phyloP scores from a whole-genome alignment of 2,888 invertebrate genomes.

The Agrilus biguttatus region DNA sequence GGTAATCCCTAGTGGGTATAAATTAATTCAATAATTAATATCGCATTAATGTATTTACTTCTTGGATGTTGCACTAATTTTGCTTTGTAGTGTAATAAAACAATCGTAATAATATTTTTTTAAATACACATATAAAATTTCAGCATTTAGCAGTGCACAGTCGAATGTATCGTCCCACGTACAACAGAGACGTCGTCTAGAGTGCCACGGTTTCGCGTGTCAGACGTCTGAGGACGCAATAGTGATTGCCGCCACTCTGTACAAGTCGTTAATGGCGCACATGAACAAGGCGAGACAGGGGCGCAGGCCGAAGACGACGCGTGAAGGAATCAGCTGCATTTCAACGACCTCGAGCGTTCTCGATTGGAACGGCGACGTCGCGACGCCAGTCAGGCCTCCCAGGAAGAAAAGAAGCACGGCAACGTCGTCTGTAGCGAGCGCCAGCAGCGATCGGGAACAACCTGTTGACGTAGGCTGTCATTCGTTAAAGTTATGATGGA shows the following conservation, averaged over 20 bases:
- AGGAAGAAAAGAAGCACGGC: constrained; percentile 55
- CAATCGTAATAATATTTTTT: no score
- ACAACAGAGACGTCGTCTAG: constrained; percentile 30
- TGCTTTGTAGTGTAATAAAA: no score
- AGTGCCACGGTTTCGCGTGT: constrained; percentile 86
- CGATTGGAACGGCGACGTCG: constrained; percentile 17
- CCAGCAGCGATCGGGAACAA: constrained; percentile 7
- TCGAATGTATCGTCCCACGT: no score
- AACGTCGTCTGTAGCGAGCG: constrained; percentile 37
- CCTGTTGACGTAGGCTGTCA: constrained; percentile 13
- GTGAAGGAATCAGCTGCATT: constrained; percentile 62
- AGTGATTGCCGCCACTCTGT: constrained; percentile 79
- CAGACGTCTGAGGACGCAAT: constrained; percentile 82
- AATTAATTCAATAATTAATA: no score
- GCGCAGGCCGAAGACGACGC: constrained; percentile 51
- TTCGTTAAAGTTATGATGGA: no score
- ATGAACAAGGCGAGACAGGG: constrained; percentile 43
- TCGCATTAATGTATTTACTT: no score
- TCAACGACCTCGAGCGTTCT: constrained; percentile 52
- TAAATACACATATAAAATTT: no score
- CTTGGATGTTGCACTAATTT: no score
- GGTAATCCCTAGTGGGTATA: no score
- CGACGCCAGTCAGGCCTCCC: constrained; percentile 26
- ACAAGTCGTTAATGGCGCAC: constrained; percentile 74
- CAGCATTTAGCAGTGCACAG: no score